Evolutionary conservation across 2,797 vertebrate genomes (phyloP).

Genomic region (Schizothorax lantsangensis): DNA sequence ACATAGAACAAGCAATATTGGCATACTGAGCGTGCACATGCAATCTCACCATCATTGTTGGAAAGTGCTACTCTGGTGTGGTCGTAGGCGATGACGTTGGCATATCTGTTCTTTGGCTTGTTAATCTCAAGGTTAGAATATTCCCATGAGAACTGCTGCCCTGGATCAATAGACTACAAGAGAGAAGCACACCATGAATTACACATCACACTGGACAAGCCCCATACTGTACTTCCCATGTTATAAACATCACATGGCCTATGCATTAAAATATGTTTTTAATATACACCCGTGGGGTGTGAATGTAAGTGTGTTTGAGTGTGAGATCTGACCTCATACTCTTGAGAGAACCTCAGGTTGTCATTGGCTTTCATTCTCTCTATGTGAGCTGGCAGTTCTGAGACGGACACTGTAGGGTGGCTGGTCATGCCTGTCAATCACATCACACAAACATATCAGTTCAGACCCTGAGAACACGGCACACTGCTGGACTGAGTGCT

Average conservation of each 20-base stretch:
- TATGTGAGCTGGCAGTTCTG: conserved; percentile 94
- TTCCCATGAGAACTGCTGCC: conserved; percentile 99
- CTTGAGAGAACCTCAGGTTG: conserved; percentile 98
- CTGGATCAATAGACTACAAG: conserved; percentile 91
- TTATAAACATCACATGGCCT: background rate
- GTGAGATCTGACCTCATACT: conserved; percentile 91
- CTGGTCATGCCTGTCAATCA: conserved; percentile 92
- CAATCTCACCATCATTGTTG: conserved; percentile 87
- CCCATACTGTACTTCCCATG: background rate
- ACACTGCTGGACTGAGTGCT: background rate
- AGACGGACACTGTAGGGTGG: conserved; percentile 93
- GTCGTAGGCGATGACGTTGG: conserved; percentile 84
- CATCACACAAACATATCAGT: conserved; percentile 47
- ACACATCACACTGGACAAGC: background rate
- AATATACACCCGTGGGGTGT: background rate
- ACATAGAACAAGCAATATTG: background rate
- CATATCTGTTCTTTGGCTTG: conserved; percentile 99
- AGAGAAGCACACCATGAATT: conserved; percentile 30
- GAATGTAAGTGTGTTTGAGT: background rate
- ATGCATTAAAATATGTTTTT: background rate
- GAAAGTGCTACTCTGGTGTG: conserved; percentile 90
- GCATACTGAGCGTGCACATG: conserved; percentile 16
- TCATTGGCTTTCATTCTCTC: conserved; percentile 98
- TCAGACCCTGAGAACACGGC: background rate
- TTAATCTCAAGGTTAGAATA: conserved; percentile 99